Conservation (phyloP, 2,113 vertebrate genomes). For the Austrofundulus limnaeus region DNA sequence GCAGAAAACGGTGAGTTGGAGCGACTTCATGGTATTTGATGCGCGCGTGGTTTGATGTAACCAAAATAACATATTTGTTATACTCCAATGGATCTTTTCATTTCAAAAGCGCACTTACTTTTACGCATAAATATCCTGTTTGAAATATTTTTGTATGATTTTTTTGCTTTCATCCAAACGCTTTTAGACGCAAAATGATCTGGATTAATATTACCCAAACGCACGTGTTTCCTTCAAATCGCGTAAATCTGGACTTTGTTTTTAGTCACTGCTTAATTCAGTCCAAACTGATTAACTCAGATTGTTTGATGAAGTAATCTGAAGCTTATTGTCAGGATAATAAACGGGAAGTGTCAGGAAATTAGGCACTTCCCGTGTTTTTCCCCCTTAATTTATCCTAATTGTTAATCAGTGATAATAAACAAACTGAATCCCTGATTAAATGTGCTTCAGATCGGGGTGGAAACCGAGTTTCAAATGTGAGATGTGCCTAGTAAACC, state of each 20-base stretch:
- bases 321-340: constrained; percentile 13
- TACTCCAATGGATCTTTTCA: too few species aligned
- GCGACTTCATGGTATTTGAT: constrained; percentile 25
- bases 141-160: too few species aligned
- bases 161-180: too few species aligned
- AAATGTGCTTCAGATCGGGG: constrained; percentile 7
- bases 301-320: constrained; percentile 23
- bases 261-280: background rate
- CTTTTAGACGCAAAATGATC: too few species aligned
- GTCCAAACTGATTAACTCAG: constrained; percentile 4
- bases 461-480: background rate
- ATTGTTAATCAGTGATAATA: constrained; percentile 41
- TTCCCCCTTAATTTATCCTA: background rate
- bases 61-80: background rate
- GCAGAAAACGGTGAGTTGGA: constrained; percentile 84
- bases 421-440: constrained; percentile 11
- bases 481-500: background rate
- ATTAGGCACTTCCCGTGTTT: constrained; percentile 17
- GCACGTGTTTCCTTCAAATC: background rate
- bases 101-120: too few species aligned
- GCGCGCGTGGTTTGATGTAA: too few species aligned
- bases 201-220: background rate
- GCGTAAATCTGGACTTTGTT: background rate
- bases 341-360: constrained; percentile 21
- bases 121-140: too few species aligned